Conservation (phyloP, 2,113 vertebrate species). For the Gopherus flavomarginatus region DNA sequence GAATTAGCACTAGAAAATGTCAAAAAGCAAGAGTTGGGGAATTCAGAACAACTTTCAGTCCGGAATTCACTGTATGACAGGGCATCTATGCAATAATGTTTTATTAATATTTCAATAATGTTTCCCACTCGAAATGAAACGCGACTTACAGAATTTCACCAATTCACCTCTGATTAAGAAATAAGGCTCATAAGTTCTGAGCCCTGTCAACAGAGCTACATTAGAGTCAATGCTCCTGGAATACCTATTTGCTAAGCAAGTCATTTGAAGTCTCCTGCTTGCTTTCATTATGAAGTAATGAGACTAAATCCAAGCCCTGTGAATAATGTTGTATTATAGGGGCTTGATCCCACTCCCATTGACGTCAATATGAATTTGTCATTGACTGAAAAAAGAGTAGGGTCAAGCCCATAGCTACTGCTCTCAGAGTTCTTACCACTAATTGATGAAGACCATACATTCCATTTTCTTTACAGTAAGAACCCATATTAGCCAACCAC, state of each 20-base stretch:
- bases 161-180: neutral
- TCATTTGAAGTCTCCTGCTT: neutral
- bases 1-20: neutral
- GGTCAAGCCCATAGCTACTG: neutral
- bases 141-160: neutral
- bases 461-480: neutral
- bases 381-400: neutral
- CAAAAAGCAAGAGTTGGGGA: neutral
- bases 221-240: neutral
- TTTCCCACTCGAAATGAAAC: neutral
- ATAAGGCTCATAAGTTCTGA: neutral
- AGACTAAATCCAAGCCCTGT: neutral
- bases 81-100: rapidly evolving
- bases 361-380: neutral
- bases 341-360: neutral
- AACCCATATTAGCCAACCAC: neutral
- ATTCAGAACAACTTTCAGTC: neutral
- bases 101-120: neutral
- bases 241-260: neutral
- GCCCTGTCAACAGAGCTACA: neutral
- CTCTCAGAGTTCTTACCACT: neutral
- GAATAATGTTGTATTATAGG: neutral
- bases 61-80: neutral
- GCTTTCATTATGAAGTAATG: neutral
- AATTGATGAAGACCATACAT: neutral